Base-by-base conservation (phyloP, 2,888 invertebrate genomes). In the Polyommatus icarus region DNA sequence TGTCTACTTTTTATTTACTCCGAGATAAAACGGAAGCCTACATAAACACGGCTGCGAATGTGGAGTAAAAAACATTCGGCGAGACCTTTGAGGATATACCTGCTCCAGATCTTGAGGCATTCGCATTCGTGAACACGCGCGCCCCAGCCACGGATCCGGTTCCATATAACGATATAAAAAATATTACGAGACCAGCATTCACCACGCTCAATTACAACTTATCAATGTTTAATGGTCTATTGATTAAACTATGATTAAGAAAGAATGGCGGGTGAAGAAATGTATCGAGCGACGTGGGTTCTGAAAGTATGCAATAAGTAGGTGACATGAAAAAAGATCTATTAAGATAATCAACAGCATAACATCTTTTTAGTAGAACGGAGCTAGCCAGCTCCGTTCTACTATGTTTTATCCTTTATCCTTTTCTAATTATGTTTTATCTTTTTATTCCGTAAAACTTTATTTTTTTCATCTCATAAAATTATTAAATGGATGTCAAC, bases 111-210 rank as follows among this genome's bases (percentile, higher is more conserved):
- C 71, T 50, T 76, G 76, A 78, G 29, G 20, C 54, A 54, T 77
- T 77, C 76, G 78, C 76, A 78, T 80, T 80, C 78, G 77, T 76
- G 78, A 78, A 77, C 79, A 79, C 79, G 79, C 77, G 78, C 80
- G 78, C 40, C 75, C 76, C 79, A 77, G 59, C 77, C 80, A 57
- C 76, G 75, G 78, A 81, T 81, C 81, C 80, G 81, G 81, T 79
- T 80, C 77, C 78, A 77, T 32, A 36, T 36, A 36, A 76, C 76
- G 71, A 76, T 59, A 15, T 73, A 67, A 77, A 76, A 80, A 80
- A 79, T 61, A 75, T 73, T 79, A 78, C 61, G 32, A 29, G 79
- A 32, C 76, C 78, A 77, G 77, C 76, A 57, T 71, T 77, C 71
- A 71, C 67, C 40, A 77, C 46, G 76, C 29, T 75, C 50, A 24